Evolutionary conservation across 2,113 vertebrate species (phyloP).

Genomic region (Rhadina sibilatrix): DNA sequence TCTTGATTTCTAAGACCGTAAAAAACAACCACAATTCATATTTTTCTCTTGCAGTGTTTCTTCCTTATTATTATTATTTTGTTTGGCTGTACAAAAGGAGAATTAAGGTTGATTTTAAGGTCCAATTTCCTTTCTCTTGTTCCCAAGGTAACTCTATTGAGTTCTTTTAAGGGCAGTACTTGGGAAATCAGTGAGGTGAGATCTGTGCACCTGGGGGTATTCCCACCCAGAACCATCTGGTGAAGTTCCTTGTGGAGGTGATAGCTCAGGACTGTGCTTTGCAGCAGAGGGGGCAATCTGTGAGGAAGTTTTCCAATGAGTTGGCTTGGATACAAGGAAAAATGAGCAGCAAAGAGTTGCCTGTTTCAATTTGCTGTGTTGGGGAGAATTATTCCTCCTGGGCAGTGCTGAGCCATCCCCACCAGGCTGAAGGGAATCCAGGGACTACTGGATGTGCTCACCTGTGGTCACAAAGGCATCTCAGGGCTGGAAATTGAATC

Average conservation of each 20-base stretch:
- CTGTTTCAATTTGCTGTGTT: not conserved
- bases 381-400: not conserved
- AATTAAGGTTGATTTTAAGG: not conserved
- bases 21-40: not conserved
- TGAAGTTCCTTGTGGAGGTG: not conserved
- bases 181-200: not conserved
- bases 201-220: not conserved
- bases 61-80: not conserved
- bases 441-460: not conserved
- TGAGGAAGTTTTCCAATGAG: not conserved
- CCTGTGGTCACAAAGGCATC: not conserved
- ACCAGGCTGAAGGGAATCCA: not conserved
- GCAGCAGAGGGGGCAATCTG: not conserved
- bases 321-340: not conserved
- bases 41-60: not conserved
- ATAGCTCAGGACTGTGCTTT: not conserved
- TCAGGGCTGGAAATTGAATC: not conserved
- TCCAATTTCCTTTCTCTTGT: not conserved
- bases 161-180: not conserved
- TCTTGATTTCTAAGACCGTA: not conserved
- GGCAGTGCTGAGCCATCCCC: not conserved
- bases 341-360: not conserved
- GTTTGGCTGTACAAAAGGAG: not conserved
- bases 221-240: not conserved
- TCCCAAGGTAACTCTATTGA: not conserved